Evolutionary conservation across 2,113 vertebrate genomes (phyloP), one percentile per base, ranked within the genome.

Genomic region (Python bivittatus): DNA sequence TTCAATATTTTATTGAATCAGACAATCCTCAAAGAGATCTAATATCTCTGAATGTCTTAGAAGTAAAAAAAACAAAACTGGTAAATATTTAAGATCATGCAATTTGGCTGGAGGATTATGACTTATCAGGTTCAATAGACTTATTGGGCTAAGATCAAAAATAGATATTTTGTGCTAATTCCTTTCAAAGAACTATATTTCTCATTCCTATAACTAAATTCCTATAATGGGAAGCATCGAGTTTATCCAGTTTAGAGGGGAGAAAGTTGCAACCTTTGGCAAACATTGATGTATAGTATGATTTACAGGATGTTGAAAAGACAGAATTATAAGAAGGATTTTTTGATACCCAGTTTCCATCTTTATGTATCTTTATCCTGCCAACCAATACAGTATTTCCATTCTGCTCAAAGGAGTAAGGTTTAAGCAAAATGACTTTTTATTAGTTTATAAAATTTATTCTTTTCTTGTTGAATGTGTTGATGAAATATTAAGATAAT

Each of bases 311-410:
- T 87, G 53, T 8, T 88, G 61, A 53, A 33, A 93, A 95, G 84
- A 48, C 48, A 48, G 48, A 48, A 48, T 44, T 92, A 94, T 88
- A 93, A 94, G 2, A 12, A 91, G 93, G 89, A 1, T 64, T 91
- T 93, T 92, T 52, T n/a, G 12, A 38, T 33, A 91, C 42, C 27
- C 94, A 92, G 4, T 72, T 95, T 95, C 91, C n/a, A 0, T 96
- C 93, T 61, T 96, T 94, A 91, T 95, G 90, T 91, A 42, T 93
- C 93, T 92, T 94, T 90, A 95, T 93, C 91, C 83, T 93, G 57
- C 83, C 92, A 60, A n/a, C 90, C 93, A 92, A 94, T 96, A 95
- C 93, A 96, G 94, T 94, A 95, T 94, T 95, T 92, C 25, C 91
- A 90, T 72, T 93, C 91, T 90, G 90, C 0, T 58, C 93, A 95